Conservation (phyloP, 2,888 invertebrate genomes). For the Epirrhoe alternata region DNA sequence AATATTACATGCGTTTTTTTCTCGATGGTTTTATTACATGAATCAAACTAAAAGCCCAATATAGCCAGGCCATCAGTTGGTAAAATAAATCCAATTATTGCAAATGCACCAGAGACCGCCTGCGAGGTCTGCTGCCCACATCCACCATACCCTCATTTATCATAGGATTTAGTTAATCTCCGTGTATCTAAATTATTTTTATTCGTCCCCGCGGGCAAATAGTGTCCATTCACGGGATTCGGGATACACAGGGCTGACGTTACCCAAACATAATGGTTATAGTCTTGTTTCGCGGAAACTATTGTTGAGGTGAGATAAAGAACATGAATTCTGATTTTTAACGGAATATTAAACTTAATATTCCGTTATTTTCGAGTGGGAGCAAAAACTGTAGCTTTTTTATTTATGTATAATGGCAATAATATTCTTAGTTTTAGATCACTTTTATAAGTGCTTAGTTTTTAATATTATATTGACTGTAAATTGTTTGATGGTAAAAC, state of each 20-base stretch:
- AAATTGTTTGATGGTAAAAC: too few species aligned
- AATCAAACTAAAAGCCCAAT: conserved; percentile 3
- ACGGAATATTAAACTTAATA: not conserved
- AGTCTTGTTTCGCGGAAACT: conserved; percentile 1
- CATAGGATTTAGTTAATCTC: conserved; percentile 40
- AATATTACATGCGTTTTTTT: not conserved
- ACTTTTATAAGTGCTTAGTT: too few species aligned
- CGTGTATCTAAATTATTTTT: conserved; percentile 38
- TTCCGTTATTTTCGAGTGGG: too few species aligned
- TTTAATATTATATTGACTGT: too few species aligned
- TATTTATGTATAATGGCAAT: too few species aligned
- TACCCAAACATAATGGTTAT: conserved; percentile 12
- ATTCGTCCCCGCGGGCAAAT: conserved; percentile 34
- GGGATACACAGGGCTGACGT: conserved; percentile 23
- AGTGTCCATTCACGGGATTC: conserved; percentile 30
- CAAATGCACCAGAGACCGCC: conserved; percentile 34
- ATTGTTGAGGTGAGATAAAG: not conserved
- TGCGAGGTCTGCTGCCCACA: conserved; percentile 10
- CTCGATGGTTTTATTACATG: not conserved
- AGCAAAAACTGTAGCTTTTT: too few species aligned
- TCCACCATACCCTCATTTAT: conserved; percentile 33
- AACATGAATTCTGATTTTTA: not conserved
- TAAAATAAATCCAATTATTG: conserved; percentile 33
- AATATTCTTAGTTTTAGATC: too few species aligned
- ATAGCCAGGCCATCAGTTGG: conserved; percentile 20